Base-by-base conservation (phyloP, 2,113 vertebrate species). In the Myiagra hebetior region DNA sequence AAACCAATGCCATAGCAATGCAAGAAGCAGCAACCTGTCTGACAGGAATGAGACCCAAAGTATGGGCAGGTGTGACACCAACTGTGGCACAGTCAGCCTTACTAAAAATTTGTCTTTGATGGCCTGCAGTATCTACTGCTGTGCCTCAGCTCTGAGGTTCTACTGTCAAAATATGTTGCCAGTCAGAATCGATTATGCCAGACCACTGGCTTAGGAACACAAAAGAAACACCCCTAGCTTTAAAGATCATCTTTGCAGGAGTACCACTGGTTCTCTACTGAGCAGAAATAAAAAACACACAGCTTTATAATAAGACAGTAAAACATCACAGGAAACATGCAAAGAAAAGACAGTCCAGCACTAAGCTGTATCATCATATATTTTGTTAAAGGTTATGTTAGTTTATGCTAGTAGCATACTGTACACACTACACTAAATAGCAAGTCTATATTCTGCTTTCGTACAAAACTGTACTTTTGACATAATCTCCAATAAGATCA, bases 11-110 rank as follows among this genome's bases (percentile, higher is more conserved):
- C 70, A 57, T 5, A 18, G n/a, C 19, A 73, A 11, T 41, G 11
- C 15, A 67, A 60, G 64, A 89, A 77, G 17, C 3, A 13, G 14
- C 56, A 89, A 75, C 3, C 7, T 24, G 26, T 41, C 22, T 68
- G 33, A 47, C 4, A 11, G 47, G 55, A 85, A 37, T 26, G 7
- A 89, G 17, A 67, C n/a, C 5, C 24, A 69, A 47, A 52, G 30
- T 0, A 0, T 11, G 47, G 42, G 35, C 5, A 12, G 9, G 18
- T 57, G 37, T 37, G 37, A 8, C 37, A 62, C 6, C 8, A 55
- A 50, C 13, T 19, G 18, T 5, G 5, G 50, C 28, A 68, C 13
- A 10, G 15, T 60, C 1, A 15, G 18, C 12, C 0, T 0, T 24
- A n/a, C 27, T 22, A 59, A 62, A 95, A 59, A 79, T 33, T 18